phyloP scores from a whole-genome alignment of 2,797 vertebrate species.

The Artibeus jamaicensis region DNA sequence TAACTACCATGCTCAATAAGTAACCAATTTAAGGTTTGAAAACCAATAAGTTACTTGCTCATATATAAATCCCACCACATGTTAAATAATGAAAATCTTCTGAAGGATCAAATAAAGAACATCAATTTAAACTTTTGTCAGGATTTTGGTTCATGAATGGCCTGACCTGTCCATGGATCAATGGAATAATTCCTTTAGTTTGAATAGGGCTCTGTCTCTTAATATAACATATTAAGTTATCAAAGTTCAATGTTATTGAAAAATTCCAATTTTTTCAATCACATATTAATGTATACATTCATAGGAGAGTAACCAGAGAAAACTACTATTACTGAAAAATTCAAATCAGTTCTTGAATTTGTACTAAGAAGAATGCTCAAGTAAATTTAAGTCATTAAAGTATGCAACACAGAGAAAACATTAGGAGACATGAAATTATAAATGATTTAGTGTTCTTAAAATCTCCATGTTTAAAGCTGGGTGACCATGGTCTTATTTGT shows the following conservation, averaged over 20 bases:
- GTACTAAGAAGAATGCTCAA: background rate
- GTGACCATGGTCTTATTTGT: background rate
- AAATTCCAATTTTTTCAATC: slow-evolving; percentile 19
- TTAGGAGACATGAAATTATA: background rate
- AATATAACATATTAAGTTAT: slow-evolving; percentile 53
- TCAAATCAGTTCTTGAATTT: slow-evolving; percentile 23
- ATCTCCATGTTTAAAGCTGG: background rate
- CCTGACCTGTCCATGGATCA: slow-evolving; percentile 46
- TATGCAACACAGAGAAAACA: background rate
- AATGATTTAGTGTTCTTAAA: background rate
- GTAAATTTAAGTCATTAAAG: background rate
- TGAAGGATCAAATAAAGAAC: slow-evolving; percentile 60
- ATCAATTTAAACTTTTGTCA: slow-evolving; percentile 55
- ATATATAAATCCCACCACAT: slow-evolving; percentile 51
- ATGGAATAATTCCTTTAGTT: slow-evolving; percentile 66
- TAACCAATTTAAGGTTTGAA: slow-evolving; percentile 66
- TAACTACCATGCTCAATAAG: slow-evolving; percentile 60
- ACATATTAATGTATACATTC: slow-evolving; percentile 21
- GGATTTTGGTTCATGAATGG: slow-evolving; percentile 57
- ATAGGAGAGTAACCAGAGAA: background rate
- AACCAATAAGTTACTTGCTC: slow-evolving; percentile 47
- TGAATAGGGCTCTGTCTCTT: slow-evolving; percentile 36
- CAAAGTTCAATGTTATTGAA: slow-evolving; percentile 52
- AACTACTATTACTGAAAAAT: background rate
- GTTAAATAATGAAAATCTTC: slow-evolving; percentile 27